These are phyloP conservation scores for Zoanthus sociatus DNA, from an alignment of 92 coral and sea anemone genomes.

Conservation along the genomic window DNA sequence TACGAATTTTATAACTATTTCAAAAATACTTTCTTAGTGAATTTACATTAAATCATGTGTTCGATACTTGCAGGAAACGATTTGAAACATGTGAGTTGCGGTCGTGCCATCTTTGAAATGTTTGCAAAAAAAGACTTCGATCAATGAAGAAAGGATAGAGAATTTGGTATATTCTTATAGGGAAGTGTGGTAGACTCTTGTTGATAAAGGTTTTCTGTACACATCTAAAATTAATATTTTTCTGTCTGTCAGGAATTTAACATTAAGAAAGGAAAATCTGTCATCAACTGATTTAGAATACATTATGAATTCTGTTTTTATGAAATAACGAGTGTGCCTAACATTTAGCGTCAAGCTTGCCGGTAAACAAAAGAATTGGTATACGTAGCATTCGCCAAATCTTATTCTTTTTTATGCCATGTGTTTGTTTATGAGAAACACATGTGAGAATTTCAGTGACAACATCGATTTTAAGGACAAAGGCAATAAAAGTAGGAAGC, in stretches of 20 bases:
- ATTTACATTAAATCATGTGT: no score
- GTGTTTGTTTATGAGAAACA: conserved; percentile 48
- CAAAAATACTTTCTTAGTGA: not conserved
- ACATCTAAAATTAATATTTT: not conserved
- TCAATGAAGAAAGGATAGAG: no score
- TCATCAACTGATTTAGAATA: conserved; percentile 11
- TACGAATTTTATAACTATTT: not conserved
- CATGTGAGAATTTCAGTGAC: conserved; percentile 39
- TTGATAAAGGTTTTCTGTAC: not conserved
- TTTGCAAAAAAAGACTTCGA: no score
- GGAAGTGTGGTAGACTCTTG: not conserved
- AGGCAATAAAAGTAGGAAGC: conserved; percentile 28
- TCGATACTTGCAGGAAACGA: no score
- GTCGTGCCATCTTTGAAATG: no score
- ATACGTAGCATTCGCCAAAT: conserved; percentile 36
- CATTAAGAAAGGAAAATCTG: conserved; percentile 5
- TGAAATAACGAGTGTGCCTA: conserved; percentile 4
- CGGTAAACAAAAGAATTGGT: conserved; percentile 31
- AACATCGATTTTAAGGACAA: conserved; percentile 14
- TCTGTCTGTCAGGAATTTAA: not conserved
- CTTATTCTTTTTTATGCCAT: conserved; percentile 35
- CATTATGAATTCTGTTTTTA: conserved; percentile 5
- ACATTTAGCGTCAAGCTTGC: conserved; percentile 2
- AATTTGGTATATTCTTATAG: not conserved
- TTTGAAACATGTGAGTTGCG: no score